Evolutionary conservation across 2,113 vertebrate genomes (phyloP), one percentile per base, ranked within the genome.

Genomic region (Cariama cristata): DNA sequence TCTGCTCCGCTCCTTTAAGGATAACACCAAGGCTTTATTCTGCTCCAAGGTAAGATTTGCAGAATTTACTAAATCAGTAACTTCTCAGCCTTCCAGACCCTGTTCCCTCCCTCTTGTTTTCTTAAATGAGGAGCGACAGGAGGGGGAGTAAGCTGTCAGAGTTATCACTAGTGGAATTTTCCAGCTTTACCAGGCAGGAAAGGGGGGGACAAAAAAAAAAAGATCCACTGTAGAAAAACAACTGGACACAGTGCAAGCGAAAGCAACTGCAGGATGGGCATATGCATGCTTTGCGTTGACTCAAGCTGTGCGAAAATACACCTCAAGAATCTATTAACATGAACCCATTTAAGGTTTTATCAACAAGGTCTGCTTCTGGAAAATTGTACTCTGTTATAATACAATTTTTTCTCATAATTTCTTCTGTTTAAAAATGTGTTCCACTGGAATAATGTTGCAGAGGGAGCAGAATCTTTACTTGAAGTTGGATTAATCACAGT

Each of bases 31-130:
- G 64, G 58, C 60, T 89, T 62, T 90, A 20, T 67, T 80, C 85
- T 84, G 44, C 91, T 79, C 8, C 3, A 9, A 97, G 98, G 98
- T 98, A 98, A 98, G 98, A 50, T 89, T 93, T 86, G n/a, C 56
- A 94, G 82, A 63, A 83, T 89, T 97, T 93, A 84, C 67, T 93
- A 75, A 92, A 74, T 82, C 58, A 72, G 7, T 90, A 49, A 88
- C 72, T 79, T 94, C 71, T 89, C 44, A 63, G 42, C 26, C 47
- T 94, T 94, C 72, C 28, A 63, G 38, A 72, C 44, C 47, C n/a
- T 59, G 33, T 50, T 93, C 67, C 8, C 35, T 90, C 90, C 71
- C 72, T 86, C 53, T 96, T 80, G 59, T 91, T 95, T 72, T 89
- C 91, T 93, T 96, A 73, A 87, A 68, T 0, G 49, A 62, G 67